These are phyloP conservation scores for Drosophila eugracilis DNA, from an alignment of 1,140 invertebrate genomes.

Conservation along the genomic window DNA sequence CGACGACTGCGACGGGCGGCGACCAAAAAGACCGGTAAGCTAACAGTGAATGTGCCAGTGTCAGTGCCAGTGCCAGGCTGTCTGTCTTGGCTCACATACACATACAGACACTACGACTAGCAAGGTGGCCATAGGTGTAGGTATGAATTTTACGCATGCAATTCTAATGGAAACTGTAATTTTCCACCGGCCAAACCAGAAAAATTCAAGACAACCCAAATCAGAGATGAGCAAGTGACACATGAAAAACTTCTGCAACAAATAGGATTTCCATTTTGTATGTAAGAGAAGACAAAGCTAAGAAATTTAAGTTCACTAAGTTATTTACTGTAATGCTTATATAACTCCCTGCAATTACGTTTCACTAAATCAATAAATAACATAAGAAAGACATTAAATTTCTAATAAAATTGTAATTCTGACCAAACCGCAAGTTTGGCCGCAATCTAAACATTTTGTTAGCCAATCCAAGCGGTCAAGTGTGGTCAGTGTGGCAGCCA, in stretches of 20 bases:
- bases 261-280: too few relatives aligned
- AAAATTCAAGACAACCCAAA: conserved; percentile 15
- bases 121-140: conserved; percentile 9
- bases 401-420: background rate
- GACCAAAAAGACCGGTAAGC: conserved; percentile 80
- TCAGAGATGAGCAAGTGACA: conserved; percentile 34
- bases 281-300: too few relatives aligned
- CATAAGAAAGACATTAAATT: background rate
- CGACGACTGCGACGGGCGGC: conserved; percentile 43
- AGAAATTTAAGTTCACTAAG: too few relatives aligned
- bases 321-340: too few relatives aligned
- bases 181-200: conserved; percentile 59
- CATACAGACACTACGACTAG: background rate
- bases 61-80: conserved; percentile 40
- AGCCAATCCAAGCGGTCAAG: conserved; percentile 9
- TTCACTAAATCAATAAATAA: background rate
- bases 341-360: too few relatives aligned
- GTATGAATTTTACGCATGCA: conserved; percentile 66
- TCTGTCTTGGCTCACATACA: conserved; percentile 5
- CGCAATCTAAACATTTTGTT: conserved; percentile 6
- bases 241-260: too few relatives aligned
- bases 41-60: conserved; percentile 81
- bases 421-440: conserved; percentile 9
- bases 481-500: conserved; percentile 9
- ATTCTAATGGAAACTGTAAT: conserved; percentile 64